Conservation (phyloP, 2,113 vertebrate species). For the Gavia stellata region DNA sequence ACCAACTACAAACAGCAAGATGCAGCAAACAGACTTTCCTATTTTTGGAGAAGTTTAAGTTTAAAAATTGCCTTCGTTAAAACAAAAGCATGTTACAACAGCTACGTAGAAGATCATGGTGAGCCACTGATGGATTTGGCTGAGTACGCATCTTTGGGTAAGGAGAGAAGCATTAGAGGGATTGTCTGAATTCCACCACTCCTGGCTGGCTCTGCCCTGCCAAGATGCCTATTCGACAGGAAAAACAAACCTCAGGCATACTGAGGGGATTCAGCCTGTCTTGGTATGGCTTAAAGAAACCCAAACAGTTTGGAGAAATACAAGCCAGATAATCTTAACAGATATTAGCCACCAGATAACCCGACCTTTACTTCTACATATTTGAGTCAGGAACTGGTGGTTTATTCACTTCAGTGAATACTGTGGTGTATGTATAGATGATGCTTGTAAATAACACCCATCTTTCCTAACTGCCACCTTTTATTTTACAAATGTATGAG, state of each 20-base stretch:
- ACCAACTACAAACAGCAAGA: background rate
- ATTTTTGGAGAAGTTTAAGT: background rate
- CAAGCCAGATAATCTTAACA: background rate
- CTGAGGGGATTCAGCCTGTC: background rate
- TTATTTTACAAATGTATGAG: background rate
- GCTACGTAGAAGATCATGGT: background rate
- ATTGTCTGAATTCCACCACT: background rate
- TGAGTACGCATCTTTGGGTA: background rate
- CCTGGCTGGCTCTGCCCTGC: background rate
- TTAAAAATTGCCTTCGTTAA: background rate
- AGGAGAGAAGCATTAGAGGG: fast-evolving
- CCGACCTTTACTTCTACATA: background rate
- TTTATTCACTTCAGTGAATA: background rate
- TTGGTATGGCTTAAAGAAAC: background rate
- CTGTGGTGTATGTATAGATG: background rate
- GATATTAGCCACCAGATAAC: background rate
- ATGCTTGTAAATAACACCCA: background rate
- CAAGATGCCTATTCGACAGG: background rate
- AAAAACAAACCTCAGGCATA: background rate
- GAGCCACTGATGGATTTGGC: background rate
- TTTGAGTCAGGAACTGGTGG: background rate
- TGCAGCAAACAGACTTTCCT: background rate
- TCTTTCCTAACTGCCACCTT: background rate
- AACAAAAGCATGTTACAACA: background rate
- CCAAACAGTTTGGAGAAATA: background rate